phyloP scores from a whole-genome alignment of 2,797 vertebrate genomes.

The Lycodopsis pacificus region DNA sequence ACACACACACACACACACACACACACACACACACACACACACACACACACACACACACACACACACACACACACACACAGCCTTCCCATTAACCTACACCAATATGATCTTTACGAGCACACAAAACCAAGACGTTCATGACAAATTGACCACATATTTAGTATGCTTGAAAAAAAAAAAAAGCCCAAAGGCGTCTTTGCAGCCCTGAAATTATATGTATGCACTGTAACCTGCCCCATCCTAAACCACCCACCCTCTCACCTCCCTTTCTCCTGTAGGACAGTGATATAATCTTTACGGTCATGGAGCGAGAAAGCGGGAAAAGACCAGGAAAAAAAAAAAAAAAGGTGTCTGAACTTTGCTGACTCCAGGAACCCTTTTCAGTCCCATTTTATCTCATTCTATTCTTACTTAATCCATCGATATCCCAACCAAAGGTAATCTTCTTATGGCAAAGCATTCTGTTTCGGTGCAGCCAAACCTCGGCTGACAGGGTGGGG shows the following conservation, averaged over 20 bases:
- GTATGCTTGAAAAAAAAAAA: neutral
- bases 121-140: conserved; percentile 34
- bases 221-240: conserved; percentile 38
- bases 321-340: conserved; percentile 38
- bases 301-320: conserved; percentile 35
- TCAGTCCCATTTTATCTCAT: conserved; percentile 81
- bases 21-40: conserved; percentile 27
- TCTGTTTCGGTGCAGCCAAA: conserved; percentile 84
- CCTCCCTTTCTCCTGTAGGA: conserved; percentile 33
- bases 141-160: conserved; percentile 67
- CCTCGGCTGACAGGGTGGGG: conserved; percentile 79
- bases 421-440: conserved; percentile 85
- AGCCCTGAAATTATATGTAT: conserved; percentile 12
- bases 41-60: conserved; percentile 29
- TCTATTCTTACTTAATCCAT: conserved; percentile 88
- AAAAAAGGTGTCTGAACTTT: conserved; percentile 85
- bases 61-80: conserved; percentile 34
- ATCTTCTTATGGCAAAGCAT: conserved; percentile 86
- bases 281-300: conserved; percentile 62
- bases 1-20: conserved; percentile 46
- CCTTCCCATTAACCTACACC: conserved; percentile 64
- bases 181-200: neutral
- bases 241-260: conserved; percentile 15
- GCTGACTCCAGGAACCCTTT: conserved; percentile 80
- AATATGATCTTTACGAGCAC: conserved; percentile 41